Percentiles rank a stretch among this genome's conserved stretches.
Evolutionary conservation across 1,140 invertebrate species (phyloP).

Genomic region (Phymastichus coffea): DNA sequence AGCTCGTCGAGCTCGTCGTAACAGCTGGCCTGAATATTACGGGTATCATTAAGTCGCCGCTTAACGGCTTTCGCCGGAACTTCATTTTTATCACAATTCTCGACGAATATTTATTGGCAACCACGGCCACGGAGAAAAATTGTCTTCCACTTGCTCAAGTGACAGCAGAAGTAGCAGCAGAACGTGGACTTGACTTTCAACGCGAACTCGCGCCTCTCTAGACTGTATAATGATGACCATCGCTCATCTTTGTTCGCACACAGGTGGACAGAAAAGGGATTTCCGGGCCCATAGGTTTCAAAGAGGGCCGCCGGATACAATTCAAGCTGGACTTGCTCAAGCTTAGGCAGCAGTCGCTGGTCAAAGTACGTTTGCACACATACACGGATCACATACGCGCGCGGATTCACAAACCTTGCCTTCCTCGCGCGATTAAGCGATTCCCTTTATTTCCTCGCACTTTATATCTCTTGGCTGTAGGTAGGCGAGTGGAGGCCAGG

Average conservation of each 20-base stretch:
- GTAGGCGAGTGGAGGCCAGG: conserved; percentile 66
- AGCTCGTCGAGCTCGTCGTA: no score
- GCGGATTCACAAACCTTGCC: background rate
- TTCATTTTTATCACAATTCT: no score
- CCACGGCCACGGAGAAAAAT: no score
- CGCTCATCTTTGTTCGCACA: no score
- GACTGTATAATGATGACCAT: no score
- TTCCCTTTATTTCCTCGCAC: background rate
- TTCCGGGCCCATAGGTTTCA: conserved; percentile 76
- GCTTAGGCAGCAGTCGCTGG: conserved; percentile 69
- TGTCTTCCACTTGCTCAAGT: no score
- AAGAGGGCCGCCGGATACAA: conserved; percentile 71
- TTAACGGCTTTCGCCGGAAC: no score
- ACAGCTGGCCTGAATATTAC: background rate
- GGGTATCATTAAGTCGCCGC: no score
- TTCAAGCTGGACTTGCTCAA: conserved; percentile 79
- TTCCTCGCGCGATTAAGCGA: background rate
- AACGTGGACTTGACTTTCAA: no score
- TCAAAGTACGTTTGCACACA: conserved; percentile 57
- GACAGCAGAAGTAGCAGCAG: no score
- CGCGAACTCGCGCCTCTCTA: no score
- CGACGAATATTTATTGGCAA: no score
- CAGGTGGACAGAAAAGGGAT: conserved; percentile 76
- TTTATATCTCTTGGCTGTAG: conserved; percentile 28
- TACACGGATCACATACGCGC: conserved; percentile 8